Evolutionary conservation across 2,888 invertebrate species (phyloP).

Genomic region (Parochlus steinenii): DNA sequence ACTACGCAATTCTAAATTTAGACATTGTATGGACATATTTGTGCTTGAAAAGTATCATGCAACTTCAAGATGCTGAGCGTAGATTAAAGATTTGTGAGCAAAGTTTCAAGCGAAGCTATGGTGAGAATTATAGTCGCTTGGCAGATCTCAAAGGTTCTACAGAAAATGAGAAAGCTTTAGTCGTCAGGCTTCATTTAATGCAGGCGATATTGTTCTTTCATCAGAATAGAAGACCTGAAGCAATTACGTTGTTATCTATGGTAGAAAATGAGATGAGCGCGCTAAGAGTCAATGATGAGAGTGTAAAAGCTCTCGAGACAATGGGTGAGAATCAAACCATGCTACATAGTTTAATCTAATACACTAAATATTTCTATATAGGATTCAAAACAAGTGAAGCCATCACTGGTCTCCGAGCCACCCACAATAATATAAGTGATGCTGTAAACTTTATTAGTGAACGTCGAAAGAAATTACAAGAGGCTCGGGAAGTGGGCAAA

Average conservation of each 20-base stretch:
- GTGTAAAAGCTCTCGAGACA: constrained; percentile 35
- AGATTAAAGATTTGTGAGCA: constrained; percentile 50
- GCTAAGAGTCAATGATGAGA: constrained; percentile 41
- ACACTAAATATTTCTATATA: constrained; percentile 21
- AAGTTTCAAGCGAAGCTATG: constrained; percentile 47
- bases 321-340: constrained; percentile 31
- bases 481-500: constrained; percentile 33
- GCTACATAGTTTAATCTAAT: constrained; percentile 3
- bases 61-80: constrained; percentile 54
- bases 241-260: constrained; percentile 38
- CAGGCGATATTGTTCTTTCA: constrained; percentile 68
- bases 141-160: constrained; percentile 40
- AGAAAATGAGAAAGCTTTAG: constrained; percentile 49
- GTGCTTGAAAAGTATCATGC: constrained; percentile 47
- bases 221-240: constrained; percentile 48
- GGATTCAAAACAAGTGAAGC: constrained; percentile 52
- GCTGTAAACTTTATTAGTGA: constrained; percentile 50
- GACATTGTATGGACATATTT: constrained; percentile 86
- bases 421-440: constrained; percentile 36
- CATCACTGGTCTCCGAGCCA: constrained; percentile 48
- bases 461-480: constrained; percentile 32
- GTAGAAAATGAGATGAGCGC: constrained; percentile 46
- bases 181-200: constrained; percentile 61
- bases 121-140: constrained; percentile 43
- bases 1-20: constrained; percentile 65